Base-by-base conservation (phyloP, 2,888 invertebrate species). In the Drosophila subquinaria region DNA sequence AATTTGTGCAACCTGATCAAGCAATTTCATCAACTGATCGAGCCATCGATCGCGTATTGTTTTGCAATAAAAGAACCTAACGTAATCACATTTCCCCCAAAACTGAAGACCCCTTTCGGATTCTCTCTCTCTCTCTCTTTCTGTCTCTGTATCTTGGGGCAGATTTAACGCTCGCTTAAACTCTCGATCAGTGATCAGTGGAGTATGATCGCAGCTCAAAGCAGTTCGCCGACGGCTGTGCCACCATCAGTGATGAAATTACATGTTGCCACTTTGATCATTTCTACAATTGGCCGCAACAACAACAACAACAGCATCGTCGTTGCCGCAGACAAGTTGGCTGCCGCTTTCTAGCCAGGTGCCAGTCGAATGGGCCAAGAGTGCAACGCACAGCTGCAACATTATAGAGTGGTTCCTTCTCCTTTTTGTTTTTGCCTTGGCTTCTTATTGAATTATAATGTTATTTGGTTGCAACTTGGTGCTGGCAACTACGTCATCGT, bases 1-100 rank as follows among this genome's bases (percentile, higher is more conserved):
- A 91, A 91, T 91, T 91, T 91, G 91, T 91, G 89, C 88, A 90
- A 91, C 89, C 91, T 91, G 91, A 91, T 91, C 91, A 91, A 91
- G 90, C 89, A 90, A 90, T 91, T 86, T 83, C 81, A 89, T 90
- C 88, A 88, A 79, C 70, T 80, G 77, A 77, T 65, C 65, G 51
- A 30, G 36, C 51, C 63, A 62, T 66, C 67, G 66, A 67, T 76
- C 72, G 51, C 56, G 47, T 56, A 61, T 57, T 77, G 55, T 47
- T 13, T 47, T 13, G 78, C 75, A 79, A 81, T 81, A 76, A 78
- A 65, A 69, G 61, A 78, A 76, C 59, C 48, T 67, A 73, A 65
- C 69, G 67, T 73, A 82, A 85, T 86, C 77, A 76, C 69, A 81
- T 81, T 84, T 74, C 48, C 60, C 56, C 67, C 57, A 47, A 52